A percentile compares a stretch with the other conserved stretches of the same genome.
phyloP scores from a whole-genome alignment of 2,113 vertebrate species.

The Vanacampus margaritifer region DNA sequence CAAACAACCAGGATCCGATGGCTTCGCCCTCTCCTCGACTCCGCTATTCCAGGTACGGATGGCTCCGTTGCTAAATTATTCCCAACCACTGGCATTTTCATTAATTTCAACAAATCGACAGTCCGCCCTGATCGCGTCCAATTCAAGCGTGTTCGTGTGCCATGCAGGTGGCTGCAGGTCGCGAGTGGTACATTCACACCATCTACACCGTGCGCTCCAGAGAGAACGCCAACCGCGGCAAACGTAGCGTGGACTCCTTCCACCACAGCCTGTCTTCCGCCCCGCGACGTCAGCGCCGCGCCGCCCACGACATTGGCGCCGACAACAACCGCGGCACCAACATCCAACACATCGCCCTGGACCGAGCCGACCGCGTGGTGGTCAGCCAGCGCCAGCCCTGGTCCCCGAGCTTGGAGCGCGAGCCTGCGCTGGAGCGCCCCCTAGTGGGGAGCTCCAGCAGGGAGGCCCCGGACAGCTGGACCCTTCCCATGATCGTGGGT shows the following conservation, averaged over 20 bases:
- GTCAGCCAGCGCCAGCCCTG: constrained; percentile 63
- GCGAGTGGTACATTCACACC: constrained; percentile 73
- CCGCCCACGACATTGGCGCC: constrained; percentile 51
- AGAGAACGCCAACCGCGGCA: constrained; percentile 65
- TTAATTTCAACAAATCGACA: too few species aligned
- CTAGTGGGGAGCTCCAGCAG: constrained; percentile 59
- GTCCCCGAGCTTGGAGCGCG: constrained; percentile 37
- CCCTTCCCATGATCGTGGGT: constrained; percentile 60
- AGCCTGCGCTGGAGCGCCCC: constrained; percentile 48
- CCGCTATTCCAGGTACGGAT: constrained; percentile 70
- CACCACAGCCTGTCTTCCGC: constrained; percentile 46
- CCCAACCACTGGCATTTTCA: too few species aligned
- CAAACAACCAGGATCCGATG: constrained; percentile 68
- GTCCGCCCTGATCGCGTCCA: background rate
- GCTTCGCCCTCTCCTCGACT: constrained; percentile 69
- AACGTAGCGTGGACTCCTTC: constrained; percentile 68
- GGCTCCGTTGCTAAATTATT: background rate
- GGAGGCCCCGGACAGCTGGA: constrained; percentile 44
- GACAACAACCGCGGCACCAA: constrained; percentile 75
- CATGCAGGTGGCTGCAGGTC: constrained; percentile 69
- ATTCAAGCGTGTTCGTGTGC: background rate
- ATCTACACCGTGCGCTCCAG: constrained; percentile 67
- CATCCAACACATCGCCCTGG: constrained; percentile 70
- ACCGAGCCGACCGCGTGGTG: constrained; percentile 56
- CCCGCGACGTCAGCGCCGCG: constrained; percentile 41